A percentile compares a stretch with the other conserved stretches of the same genome.
These are phyloP conservation scores for Dendrolimus punctatus DNA, from an alignment of 1,140 invertebrate genomes.

Conservation along the genomic window DNA sequence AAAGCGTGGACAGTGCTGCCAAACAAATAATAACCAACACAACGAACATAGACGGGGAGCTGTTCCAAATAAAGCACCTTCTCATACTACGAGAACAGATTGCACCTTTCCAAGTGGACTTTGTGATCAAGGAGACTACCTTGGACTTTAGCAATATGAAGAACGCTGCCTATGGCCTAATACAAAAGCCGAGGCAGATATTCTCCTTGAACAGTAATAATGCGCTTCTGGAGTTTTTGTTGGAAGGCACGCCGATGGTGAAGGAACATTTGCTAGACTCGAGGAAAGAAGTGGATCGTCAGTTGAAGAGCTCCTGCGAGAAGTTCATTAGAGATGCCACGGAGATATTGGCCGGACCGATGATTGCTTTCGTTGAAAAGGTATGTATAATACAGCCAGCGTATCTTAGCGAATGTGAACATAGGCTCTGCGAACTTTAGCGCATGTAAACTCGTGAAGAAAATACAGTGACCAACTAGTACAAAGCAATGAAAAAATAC, in stretches of 20 bases:
- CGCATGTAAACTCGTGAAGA: too few relatives aligned
- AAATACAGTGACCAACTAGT: too few relatives aligned
- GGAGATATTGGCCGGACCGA: constrained; percentile 80
- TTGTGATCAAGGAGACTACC: constrained; percentile 92
- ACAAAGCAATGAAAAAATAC: too few relatives aligned
- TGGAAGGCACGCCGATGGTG: constrained; percentile 93
- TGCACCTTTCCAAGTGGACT: constrained; percentile 97
- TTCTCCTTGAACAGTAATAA: constrained; percentile 93
- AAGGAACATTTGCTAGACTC: constrained; percentile 94
- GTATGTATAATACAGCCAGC: constrained; percentile 67
- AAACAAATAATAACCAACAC: constrained; percentile 77
- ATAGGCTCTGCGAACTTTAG: too few relatives aligned
- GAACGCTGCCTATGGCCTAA: constrained; percentile 87
- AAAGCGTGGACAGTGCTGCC: constrained; percentile 88
- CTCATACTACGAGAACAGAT: constrained; percentile 98
- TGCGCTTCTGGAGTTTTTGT: constrained; percentile 91
- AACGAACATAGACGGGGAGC: constrained; percentile 89
- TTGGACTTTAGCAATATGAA: constrained; percentile 94
- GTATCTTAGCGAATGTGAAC: too few relatives aligned
- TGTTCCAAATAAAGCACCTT: constrained; percentile 98
- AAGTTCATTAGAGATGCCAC: constrained; percentile 89
- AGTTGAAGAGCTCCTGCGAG: constrained; percentile 94
- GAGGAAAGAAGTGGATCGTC: constrained; percentile 93
- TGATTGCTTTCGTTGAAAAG: constrained; percentile 83
- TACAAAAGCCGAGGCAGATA: constrained; percentile 89